Base-by-base conservation (phyloP, 2,113 vertebrate genomes). In the Microtus pennsylvanicus region DNA sequence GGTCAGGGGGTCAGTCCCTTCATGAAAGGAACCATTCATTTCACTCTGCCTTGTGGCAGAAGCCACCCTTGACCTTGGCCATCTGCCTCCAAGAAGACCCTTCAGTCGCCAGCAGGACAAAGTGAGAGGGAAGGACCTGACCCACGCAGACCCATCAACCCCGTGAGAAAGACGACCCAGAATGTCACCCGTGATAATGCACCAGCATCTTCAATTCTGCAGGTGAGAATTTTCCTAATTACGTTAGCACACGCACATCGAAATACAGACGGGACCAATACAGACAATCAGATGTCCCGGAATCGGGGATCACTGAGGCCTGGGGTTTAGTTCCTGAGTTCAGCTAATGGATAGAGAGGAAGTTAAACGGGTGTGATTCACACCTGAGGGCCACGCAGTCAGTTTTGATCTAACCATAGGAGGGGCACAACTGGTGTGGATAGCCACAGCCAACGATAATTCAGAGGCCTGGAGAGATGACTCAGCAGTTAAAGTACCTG, bases 1-100 rank as follows among this genome's bases (percentile, higher is more conserved):
- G 97, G 96, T 97, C 97, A 96, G 94, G 38, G 97, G 89, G 96
- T 86, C 89, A 72, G 38, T 47, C 82, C 93, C 82, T 91, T 87
- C 7, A n/a, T 89, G 95, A 94, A 82, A 93, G 81, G 74, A 90
- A 69, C 76, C 70, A 81, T 97, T 97, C 61, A 94, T 95, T 95
- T 93, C 77, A 69, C 61, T 95, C 91, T 83, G 74, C 69, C 91
- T 96, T 74, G 0, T 76, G 89, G 89, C 95, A 95, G 86, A 95
- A 50, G 94, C 87, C 87, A 95, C 93, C 87, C 89, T 94, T 94
- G 89, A 97, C 87, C 94, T 93, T 63, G 91, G 87, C 95, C 97
- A 96, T 95, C 97, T 97, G 95, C 87, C 95, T 97, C 74, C 26
- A 69, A 87, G 91, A 96, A 80, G 77, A 94, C n/a, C 90, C 82